These are phyloP conservation scores for Cataglyphis albicans DNA, from an alignment of 2,888 invertebrate genomes.

Conservation along the genomic window DNA sequence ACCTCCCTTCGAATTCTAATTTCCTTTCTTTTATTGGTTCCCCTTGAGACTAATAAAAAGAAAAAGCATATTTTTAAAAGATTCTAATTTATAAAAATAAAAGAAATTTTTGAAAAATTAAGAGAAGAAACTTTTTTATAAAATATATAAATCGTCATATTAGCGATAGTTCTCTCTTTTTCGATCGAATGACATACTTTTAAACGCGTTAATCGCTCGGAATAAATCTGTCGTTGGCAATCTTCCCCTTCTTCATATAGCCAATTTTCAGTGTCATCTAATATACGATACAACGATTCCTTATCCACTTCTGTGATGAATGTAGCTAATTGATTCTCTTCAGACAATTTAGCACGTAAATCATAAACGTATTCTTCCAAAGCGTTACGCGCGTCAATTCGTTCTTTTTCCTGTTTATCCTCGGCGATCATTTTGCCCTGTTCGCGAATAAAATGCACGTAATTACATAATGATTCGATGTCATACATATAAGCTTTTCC, in stretches of 20 bases:
- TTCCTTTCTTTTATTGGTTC: constrained; percentile 95
- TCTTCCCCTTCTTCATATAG: constrained; percentile 99
- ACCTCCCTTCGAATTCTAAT: constrained; percentile 93
- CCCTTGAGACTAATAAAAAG: constrained; percentile 90
- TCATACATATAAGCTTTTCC: not conserved
- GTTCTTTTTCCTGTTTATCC: constrained; percentile 97
- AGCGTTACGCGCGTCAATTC: constrained; percentile 98
- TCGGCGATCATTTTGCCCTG: constrained; percentile 93
- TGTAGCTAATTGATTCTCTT: constrained; percentile 91
- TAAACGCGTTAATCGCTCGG: constrained; percentile 79
- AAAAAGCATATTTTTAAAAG: not conserved
- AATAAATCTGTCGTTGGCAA: constrained; percentile 91
- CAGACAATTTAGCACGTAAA: constrained; percentile 94
- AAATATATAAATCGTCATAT: not conserved
- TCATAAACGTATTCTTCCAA: constrained; percentile 99
- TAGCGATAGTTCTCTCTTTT: not conserved
- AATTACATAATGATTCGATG: constrained; percentile 9
- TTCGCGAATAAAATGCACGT: constrained; percentile 59
- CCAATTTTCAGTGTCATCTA: constrained; percentile 97
- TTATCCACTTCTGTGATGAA: constrained; percentile 92
- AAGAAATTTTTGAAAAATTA: not conserved
- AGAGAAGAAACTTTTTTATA: not conserved
- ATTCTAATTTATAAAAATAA: not conserved
- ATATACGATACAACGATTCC: constrained; percentile 88
- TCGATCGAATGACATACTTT: constrained; percentile 72